phyloP scores from a whole-genome alignment of 2,797 vertebrate genomes.

The Phoebastria nigripes region DNA sequence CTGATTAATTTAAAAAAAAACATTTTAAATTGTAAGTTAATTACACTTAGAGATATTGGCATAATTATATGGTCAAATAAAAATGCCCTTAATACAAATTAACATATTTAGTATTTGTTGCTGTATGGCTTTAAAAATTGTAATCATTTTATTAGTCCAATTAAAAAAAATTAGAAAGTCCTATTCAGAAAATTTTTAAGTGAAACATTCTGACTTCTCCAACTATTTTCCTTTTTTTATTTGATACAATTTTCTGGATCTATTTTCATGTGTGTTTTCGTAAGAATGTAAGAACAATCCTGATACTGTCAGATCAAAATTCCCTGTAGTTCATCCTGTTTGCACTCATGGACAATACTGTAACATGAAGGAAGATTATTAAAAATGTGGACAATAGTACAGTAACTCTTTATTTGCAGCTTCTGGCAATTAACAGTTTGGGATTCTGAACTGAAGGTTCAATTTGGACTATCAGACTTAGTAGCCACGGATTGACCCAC shows the following conservation, averaged over 20 bases:
- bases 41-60: background rate
- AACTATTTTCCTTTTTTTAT: background rate
- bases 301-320: background rate
- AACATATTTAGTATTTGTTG: background rate
- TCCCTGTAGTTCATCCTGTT: background rate
- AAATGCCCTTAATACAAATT: background rate
- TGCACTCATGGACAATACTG: no score
- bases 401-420: background rate
- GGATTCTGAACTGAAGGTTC: background rate
- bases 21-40: background rate
- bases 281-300: background rate
- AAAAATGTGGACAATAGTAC: background rate
- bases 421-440: background rate
- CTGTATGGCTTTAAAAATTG: background rate
- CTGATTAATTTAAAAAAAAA: background rate
- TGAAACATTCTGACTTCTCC: background rate
- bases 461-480: background rate
- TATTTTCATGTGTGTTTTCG: background rate
- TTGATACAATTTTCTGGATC: background rate
- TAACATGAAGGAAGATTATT: background rate
- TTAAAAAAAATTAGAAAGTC: background rate
- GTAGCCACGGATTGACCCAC: background rate
- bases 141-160: background rate
- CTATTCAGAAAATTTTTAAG: background rate
- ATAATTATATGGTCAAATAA: background rate